Conservation (phyloP, 23 tunicate genomes). For the Oikopleura vanhoeffeni region DNA sequence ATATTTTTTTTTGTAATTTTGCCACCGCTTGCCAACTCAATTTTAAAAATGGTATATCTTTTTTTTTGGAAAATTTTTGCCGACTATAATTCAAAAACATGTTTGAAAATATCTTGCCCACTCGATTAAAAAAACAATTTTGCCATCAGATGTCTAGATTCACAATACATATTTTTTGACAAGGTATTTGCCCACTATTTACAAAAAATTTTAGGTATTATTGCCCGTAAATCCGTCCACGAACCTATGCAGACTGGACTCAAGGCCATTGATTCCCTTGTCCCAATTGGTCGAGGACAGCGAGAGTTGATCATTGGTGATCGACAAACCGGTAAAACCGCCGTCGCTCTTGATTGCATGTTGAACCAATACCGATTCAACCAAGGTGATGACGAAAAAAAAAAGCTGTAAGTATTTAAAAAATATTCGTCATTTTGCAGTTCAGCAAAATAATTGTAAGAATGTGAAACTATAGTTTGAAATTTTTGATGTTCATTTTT, state of each 20-base stretch:
- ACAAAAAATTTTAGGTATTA: constrained; percentile 27
- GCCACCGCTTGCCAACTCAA: background rate
- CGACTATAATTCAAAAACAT: too few species aligned
- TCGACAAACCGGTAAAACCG: constrained; percentile 98
- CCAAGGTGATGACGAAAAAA: constrained; percentile 76
- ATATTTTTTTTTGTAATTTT: background rate
- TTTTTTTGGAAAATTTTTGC: background rate
- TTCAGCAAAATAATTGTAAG: too few species aligned
- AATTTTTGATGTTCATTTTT: too few species aligned
- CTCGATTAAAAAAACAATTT: too few species aligned
- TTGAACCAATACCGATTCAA: constrained; percentile 95
- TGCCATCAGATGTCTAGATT: too few species aligned
- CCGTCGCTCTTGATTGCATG: constrained; percentile 94
- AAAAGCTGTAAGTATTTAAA: constrained; percentile 33
- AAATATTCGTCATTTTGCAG: too few species aligned
- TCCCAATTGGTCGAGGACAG: constrained; percentile 98
- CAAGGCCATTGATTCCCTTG: constrained; percentile 96
- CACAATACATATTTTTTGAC: too few species aligned
- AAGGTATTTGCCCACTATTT: too few species aligned
- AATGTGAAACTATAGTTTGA: too few species aligned
- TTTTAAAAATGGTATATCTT: background rate
- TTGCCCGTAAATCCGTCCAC: constrained; percentile 87
- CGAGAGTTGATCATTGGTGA: constrained; percentile 98
- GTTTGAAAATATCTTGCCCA: too few species aligned
- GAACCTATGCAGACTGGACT: constrained; percentile 99